Percentiles rank a stretch among this genome's conserved stretches.
These are phyloP conservation scores for Sciurus niger DNA, from an alignment of 2,113 vertebrate species.

Conservation along the genomic window DNA sequence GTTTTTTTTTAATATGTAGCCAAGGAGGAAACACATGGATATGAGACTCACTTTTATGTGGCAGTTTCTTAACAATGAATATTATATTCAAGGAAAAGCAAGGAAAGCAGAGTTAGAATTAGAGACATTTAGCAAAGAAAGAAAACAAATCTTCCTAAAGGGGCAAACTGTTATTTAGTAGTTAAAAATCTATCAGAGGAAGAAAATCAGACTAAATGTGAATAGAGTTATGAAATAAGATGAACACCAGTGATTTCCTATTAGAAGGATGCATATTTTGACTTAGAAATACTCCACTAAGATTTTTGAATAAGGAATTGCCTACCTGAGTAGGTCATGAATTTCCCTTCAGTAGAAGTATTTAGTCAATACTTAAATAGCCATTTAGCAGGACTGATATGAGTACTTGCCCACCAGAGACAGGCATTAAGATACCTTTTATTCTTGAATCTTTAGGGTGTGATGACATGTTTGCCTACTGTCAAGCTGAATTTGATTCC, in stretches of 20 bases:
- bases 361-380: neutral
- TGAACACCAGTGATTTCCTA: neutral
- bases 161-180: neutral
- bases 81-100: neutral
- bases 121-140: neutral
- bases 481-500: neutral
- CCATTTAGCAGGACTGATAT: neutral
- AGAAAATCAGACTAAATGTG: constrained; percentile 1
- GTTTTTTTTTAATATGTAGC: neutral
- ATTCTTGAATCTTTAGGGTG: neutral
- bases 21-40: neutral
- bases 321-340: neutral
- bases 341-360: neutral
- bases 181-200: neutral
- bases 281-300: neutral
- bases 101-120: neutral
- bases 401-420: neutral
- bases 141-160: neutral
- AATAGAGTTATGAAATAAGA: neutral
- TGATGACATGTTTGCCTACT: neutral
- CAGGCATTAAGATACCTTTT: neutral
- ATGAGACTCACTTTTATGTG: neutral
- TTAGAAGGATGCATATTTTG: neutral
- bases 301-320: neutral
- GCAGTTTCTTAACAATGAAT: neutral